Evolutionary conservation across 1,140 invertebrate genomes (phyloP), one percentile per base, ranked within the genome.

Genomic region (Manduca sexta): DNA sequence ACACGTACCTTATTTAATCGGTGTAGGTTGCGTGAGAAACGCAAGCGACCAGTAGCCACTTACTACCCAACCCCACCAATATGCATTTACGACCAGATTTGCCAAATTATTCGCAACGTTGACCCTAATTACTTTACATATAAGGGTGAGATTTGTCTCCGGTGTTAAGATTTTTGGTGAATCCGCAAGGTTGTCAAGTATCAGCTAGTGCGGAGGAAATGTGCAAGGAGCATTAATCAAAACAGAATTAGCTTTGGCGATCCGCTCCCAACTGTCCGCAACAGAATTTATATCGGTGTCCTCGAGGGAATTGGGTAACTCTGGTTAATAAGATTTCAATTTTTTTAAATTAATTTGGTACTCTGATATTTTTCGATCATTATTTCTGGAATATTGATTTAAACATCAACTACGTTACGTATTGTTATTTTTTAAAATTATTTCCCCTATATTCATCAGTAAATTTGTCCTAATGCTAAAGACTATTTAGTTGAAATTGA

Each of bases 211-310:
- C 49, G 56, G 67, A 78, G 76, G 76, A 80, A 81, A 76, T 78
- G 75, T 78, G 75, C 72, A 77, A 74, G 66, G 59, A 73, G 69
- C 81, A 84, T 84, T 84, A 82, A 84, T 84, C 81, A 84, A 61
- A 81, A 82, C 81, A 81, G 74, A 84, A 84, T 84, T 84, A 84
- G 81, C 81, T 82, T 78, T 78, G 75, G 78, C 78, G 81, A 84
- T 84, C 78, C 78, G 73, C 81, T 84, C 69, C 67, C 60, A 65
- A 78, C 60, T 82, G 81, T 84, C 76, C 76, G 63, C 57, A 8
- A 43, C 48, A 67, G 66, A 74, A 84, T 82, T 84, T 84, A 84
- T 84, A 69, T 68, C 64, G 49, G 52, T 48, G 34, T 45, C 42
- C 40, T 34, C 51, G 49, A 53, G 49, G 44, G 53, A 65, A 53